These are phyloP conservation scores for Pycnomerus fuliginosus DNA, from an alignment of 2,888 invertebrate species.

Conservation along the genomic window DNA sequence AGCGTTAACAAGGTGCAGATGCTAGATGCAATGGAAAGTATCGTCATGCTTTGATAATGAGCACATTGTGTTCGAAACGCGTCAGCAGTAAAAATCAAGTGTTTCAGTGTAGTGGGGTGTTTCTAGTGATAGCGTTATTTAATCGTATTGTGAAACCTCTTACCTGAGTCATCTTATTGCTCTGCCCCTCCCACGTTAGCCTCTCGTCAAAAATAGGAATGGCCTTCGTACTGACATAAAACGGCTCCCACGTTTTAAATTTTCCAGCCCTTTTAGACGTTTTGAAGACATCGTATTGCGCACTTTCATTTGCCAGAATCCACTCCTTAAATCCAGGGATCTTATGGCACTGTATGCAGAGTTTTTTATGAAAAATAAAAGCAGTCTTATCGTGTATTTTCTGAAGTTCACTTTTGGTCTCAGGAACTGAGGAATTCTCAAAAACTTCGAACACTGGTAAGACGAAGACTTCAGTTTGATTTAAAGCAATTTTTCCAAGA, in stretches of 20 bases:
- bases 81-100: too few relatives aligned
- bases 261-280: conserved; percentile 32
- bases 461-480: conserved; percentile 9
- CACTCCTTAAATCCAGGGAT: conserved; percentile 23
- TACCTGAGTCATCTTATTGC: conserved; percentile 41
- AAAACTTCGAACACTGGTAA: conserved; percentile 6
- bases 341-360: conserved; percentile 35
- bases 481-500: conserved; percentile 7
- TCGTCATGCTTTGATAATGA: too few relatives aligned
- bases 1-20: too few relatives aligned
- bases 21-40: too few relatives aligned
- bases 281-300: conserved; percentile 35
- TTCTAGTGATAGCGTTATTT: too few relatives aligned
- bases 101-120: too few relatives aligned
- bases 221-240: conserved; percentile 41
- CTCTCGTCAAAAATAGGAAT: conserved; percentile 44
- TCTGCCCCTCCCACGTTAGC: conserved; percentile 44
- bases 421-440: conserved; percentile 28
- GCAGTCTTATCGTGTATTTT: conserved; percentile 37
- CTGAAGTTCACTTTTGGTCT: conserved; percentile 35
- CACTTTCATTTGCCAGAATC: conserved; percentile 27
- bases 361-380: conserved; percentile 35
- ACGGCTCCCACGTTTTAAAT: conserved; percentile 41
- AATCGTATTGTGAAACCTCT: too few relatives aligned
- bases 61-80: too few relatives aligned